Evolutionary conservation across 2,113 vertebrate genomes (phyloP), one percentile per base, ranked within the genome.

Genomic region (Scomber scombrus): DNA sequence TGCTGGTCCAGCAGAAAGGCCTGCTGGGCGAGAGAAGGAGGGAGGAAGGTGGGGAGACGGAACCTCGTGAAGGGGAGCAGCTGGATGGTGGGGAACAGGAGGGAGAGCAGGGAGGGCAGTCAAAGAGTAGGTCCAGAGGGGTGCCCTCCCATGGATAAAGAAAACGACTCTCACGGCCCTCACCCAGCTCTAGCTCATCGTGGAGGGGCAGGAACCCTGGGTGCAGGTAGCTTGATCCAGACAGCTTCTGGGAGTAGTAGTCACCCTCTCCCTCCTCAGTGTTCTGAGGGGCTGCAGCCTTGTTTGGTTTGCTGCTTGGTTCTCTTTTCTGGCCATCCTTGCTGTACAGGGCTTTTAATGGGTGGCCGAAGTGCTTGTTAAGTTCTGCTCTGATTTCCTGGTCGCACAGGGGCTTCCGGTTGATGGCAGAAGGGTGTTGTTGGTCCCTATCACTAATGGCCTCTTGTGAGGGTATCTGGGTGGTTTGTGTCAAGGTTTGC

Each of bases 301-400:
- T 91, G 70, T 77, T 85, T 3, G 64, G 51, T 80, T 85, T 87
- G 71, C 87, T 77, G 84, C 95, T 74, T 50, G 73, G 19, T n/a
- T 82, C 88, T 87, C 56, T 91, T 72, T 89, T 76, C 72, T 85
- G 73, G 65, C 73, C 80, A 55, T 68, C 86, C 67, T 75, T 64
- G 73, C 26, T 89, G 49, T 71, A 97, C 93, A 98, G 94, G 92
- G 97, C 96, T 94, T 96, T 91, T 88, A 95, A 95, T 82, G 96
- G 97, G 92, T 95, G 94, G 85, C 98, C 98, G 95, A 99, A 99
- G 95, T 99, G 98, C 95, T 98, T 98, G 92, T 99, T 99, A 92
- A 99, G 97, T 94, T 99, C 98, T 21, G 96, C 97, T 91, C 98
- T 94, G 92, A 99, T 99, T 92, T 99, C 96, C 94, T 98, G 96